phyloP scores from a whole-genome alignment of 2,797 vertebrate species.

The Mallotus villosus region DNA sequence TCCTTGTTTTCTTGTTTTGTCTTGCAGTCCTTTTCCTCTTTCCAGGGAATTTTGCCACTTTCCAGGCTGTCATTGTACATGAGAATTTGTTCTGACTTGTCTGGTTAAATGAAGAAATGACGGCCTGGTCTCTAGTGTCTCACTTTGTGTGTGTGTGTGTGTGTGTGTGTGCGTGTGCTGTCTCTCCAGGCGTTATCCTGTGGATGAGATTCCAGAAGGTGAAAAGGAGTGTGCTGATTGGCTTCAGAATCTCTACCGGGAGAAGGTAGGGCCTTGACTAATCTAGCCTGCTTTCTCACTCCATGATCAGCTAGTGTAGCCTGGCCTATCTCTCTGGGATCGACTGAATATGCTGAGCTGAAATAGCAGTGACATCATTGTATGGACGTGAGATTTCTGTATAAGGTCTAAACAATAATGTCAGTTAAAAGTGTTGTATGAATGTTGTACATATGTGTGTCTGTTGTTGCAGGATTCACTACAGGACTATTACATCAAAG shows the following conservation, averaged over 20 bases:
- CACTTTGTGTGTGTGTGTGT: slow-evolving; percentile 3
- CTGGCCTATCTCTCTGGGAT: too few species aligned
- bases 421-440: not conserved
- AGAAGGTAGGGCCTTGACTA: slow-evolving; percentile 76
- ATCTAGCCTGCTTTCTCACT: not conserved
- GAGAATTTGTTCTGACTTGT: not conserved
- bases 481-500: slow-evolving; percentile 82
- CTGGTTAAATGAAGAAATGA: not conserved
- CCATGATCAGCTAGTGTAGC: not conserved
- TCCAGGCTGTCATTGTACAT: too few species aligned
- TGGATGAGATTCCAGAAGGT: slow-evolving; percentile 85
- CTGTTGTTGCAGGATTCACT: slow-evolving; percentile 77
- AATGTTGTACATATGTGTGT: not conserved
- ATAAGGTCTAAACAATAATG: not conserved
- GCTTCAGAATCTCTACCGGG: slow-evolving; percentile 88
- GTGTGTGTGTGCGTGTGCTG: slow-evolving; percentile 5
- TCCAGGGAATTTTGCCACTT: not conserved
- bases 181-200: slow-evolving; percentile 78
- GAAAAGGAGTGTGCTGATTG: slow-evolving; percentile 84
- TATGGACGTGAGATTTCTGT: not conserved
- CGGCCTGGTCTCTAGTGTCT: not conserved
- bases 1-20: too few species aligned
- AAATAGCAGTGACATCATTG: not conserved
- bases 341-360: too few species aligned
- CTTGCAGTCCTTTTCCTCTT: not conserved